Conservation (phyloP, 2,113 vertebrate species). For the Bos indicus region DNA sequence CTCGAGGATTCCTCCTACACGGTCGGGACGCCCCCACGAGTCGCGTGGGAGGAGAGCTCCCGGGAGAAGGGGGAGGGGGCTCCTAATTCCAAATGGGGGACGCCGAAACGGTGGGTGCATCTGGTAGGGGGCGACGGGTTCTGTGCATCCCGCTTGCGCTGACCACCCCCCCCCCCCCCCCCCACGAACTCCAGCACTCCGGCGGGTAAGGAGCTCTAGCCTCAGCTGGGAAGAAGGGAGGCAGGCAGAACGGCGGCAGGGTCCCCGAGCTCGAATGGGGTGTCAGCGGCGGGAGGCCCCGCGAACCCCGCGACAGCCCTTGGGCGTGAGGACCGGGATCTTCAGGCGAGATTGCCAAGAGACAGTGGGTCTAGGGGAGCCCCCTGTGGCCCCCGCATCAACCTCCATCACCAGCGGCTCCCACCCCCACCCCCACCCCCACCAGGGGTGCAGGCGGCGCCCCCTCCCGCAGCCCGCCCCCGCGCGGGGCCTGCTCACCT, state of each 20-base stretch:
- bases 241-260: not conserved
- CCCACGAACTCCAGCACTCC: not conserved
- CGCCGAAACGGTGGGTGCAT: not conserved
- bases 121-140: not conserved
- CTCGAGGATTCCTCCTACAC: not conserved
- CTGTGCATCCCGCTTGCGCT: not conserved
- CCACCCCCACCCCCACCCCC: not conserved
- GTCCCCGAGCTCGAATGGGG: not conserved
- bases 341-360: not conserved
- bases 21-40: not conserved
- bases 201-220: not conserved
- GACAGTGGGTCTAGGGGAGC: not conserved
- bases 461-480: not conserved
- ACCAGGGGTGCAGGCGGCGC: not conserved
- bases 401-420: not conserved
- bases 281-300: not conserved
- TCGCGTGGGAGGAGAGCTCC: not conserved
- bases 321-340: not conserved
- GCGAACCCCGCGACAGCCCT: not conserved
- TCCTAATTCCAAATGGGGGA: not conserved
- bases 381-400: not conserved
- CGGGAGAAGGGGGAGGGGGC: not conserved
- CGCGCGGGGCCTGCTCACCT: constrained; percentile 53
- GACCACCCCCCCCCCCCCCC: not conserved
- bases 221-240: not conserved